These are phyloP conservation scores for Haliclystus octoradiatus DNA, from an alignment of 30 jellyfish, hydroid and myxozoan genomes.

Conservation along the genomic window DNA sequence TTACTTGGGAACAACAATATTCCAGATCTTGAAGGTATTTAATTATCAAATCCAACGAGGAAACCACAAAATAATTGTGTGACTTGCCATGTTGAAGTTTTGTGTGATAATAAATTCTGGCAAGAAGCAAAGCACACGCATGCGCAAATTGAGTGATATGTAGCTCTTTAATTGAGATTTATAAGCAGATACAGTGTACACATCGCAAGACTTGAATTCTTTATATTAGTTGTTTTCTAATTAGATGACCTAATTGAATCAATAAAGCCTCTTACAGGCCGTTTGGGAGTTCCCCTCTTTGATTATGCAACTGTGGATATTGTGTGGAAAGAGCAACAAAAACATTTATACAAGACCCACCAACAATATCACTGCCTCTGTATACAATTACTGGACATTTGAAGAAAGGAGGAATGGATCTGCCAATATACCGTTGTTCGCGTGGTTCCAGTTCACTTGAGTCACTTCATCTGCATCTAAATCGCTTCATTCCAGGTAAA, in stretches of 20 bases:
- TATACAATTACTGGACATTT: constrained; percentile 9
- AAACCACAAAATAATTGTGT: too few relatives aligned
- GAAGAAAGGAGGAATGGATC: constrained; percentile 18
- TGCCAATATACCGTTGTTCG: constrained; percentile 43
- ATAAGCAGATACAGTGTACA: too few relatives aligned
- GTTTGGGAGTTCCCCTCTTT: constrained; percentile 38
- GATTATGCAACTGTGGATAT: constrained; percentile 15
- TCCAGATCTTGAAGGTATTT: too few relatives aligned
- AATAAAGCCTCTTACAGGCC: constrained; percentile 19
- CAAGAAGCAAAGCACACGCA: too few relatives aligned
- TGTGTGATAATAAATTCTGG: too few relatives aligned
- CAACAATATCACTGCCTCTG: constrained; percentile 11
- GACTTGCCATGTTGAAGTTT: too few relatives aligned
- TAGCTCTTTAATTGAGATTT: too few relatives aligned
- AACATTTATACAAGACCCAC: constrained; percentile 33
- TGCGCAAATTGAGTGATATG: too few relatives aligned
- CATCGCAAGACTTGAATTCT: too few relatives aligned
- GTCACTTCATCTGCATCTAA: constrained; percentile 3
- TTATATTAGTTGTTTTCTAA: too few relatives aligned
- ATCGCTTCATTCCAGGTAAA: constrained; percentile 3
- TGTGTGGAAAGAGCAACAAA: constrained; percentile 19
- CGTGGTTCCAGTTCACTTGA: constrained; percentile 36
- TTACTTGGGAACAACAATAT: too few relatives aligned
- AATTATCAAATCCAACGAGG: too few relatives aligned
- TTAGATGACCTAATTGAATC: constrained; percentile 7